Evolutionary conservation across 92 coral and sea anemone genomes (phyloP).

Genomic region (Epizoanthus ramosus): DNA sequence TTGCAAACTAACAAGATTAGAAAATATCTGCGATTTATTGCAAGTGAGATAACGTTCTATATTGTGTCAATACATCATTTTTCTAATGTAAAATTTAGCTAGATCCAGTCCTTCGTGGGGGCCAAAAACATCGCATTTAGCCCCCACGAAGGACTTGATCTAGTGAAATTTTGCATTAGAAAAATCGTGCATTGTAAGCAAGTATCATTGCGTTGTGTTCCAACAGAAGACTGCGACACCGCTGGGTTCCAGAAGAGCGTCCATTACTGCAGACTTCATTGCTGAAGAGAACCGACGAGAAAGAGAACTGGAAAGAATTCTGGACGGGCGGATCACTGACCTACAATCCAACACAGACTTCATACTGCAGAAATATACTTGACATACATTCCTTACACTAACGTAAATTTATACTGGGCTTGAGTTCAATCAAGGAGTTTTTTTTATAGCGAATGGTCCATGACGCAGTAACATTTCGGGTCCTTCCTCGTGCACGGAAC

Average conservation of each 20-base stretch:
- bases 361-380: conserved; percentile 76
- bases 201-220: neutral
- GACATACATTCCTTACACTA: neutral
- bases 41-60: too few relatives aligned
- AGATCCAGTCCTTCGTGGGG: too few relatives aligned
- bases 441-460: neutral
- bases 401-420: neutral
- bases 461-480: too few relatives aligned
- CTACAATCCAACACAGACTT: conserved; percentile 83
- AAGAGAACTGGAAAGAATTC: conserved; percentile 86
- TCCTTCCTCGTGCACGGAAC: too few relatives aligned
- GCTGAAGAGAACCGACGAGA: conserved; percentile 93
- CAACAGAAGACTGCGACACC: conserved; percentile 64
- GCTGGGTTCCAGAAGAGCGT: conserved; percentile 76
- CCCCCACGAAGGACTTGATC: too few relatives aligned
- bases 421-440: neutral
- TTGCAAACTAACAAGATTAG: too few relatives aligned
- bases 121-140: too few relatives aligned
- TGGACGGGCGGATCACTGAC: conserved; percentile 88
- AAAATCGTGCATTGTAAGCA: too few relatives aligned
- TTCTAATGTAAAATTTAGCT: too few relatives aligned
- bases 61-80: too few relatives aligned
- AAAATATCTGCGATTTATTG: too few relatives aligned
- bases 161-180: too few relatives aligned
- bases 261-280: conserved; percentile 91